A percentile compares a stretch with the other conserved stretches of the same genome.
Evolutionary conservation across 2,888 invertebrate genomes (phyloP).

Genomic region (Strigamia crassipes): DNA sequence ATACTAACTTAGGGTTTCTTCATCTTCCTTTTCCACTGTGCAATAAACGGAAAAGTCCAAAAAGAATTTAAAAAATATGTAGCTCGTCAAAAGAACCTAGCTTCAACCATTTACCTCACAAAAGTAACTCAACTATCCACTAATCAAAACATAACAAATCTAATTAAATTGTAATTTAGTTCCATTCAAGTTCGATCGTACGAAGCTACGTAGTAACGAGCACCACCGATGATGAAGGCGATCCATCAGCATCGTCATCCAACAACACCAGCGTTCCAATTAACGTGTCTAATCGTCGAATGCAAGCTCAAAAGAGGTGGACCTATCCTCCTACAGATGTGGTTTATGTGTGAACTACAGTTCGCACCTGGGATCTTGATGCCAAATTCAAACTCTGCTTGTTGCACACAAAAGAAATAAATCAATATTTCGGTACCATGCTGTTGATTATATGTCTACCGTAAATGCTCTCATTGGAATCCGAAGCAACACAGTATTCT

Average conservation of each 20-base stretch:
- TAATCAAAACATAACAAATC: background rate
- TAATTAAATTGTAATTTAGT: background rate
- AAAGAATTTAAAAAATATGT: background rate
- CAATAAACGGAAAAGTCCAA: background rate
- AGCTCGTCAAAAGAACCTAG: background rate
- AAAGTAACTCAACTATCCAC: background rate
- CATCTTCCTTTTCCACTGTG: constrained; percentile 4
- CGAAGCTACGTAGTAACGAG: no score
- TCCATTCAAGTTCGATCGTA: background rate
- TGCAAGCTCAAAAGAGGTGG: background rate
- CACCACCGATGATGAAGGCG: no score
- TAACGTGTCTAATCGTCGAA: background rate
- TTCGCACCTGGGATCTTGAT: no score
- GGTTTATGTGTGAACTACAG: no score
- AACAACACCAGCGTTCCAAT: background rate
- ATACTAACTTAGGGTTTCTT: background rate
- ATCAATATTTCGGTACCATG: no score
- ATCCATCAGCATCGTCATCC: background rate
- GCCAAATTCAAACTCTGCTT: no score
- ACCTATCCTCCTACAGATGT: background rate
- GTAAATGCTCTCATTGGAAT: no score
- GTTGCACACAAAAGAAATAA: no score
- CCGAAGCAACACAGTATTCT: no score
- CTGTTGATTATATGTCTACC: no score
- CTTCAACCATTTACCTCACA: background rate